Conservation (phyloP, 2,888 invertebrate genomes). For the Temnothorax ravouxi region DNA sequence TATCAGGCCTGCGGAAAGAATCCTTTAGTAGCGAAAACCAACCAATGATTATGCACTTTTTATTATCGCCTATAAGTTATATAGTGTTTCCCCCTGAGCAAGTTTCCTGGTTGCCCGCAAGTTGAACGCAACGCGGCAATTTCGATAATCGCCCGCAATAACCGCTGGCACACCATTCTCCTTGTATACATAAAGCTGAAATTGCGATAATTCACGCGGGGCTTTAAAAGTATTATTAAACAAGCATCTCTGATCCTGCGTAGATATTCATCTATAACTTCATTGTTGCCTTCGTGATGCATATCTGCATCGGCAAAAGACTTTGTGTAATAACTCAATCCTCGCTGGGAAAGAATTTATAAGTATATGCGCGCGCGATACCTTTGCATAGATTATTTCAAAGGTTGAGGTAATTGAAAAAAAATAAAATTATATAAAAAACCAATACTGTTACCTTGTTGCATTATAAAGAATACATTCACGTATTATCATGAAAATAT, state of each 20-base stretch:
- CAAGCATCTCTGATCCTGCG: constrained; percentile 14
- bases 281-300: constrained; percentile 30
- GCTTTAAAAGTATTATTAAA: constrained; percentile 31
- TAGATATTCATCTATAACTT: constrained; percentile 40
- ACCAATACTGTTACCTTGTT: not conserved
- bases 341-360: constrained; percentile 11
- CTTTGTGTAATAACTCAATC: constrained; percentile 42
- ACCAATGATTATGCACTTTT: constrained; percentile 41
- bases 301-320: constrained; percentile 12
- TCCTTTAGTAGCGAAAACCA: constrained; percentile 33
- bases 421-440: not conserved
- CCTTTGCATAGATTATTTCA: constrained; percentile 21
- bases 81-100: constrained; percentile 9
- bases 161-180: constrained; percentile 61
- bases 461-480: not conserved
- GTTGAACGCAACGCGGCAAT: constrained; percentile 64
- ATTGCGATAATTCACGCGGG: constrained; percentile 45
- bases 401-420: constrained; percentile 4
- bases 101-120: constrained; percentile 57
- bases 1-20: constrained; percentile 7
- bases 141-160: constrained; percentile 72
- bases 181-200: constrained; percentile 35
- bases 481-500: not conserved
- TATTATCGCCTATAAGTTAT: constrained; percentile 30
- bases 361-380: not conserved